phyloP scores from a whole-genome alignment of 2,888 invertebrate genomes.

The Agriopis leucophaearia region DNA sequence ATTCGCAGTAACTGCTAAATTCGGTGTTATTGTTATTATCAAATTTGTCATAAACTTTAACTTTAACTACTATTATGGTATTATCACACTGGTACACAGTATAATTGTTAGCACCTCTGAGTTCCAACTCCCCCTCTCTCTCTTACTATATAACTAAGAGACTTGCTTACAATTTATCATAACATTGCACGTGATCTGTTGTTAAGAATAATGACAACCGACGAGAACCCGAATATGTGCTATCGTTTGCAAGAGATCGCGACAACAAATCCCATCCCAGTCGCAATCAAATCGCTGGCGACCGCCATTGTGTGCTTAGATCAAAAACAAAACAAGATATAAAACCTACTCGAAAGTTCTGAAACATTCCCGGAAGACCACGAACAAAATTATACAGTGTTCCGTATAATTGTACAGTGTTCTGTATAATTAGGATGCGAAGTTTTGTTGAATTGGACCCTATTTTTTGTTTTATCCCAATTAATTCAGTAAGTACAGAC shows the following conservation, averaged over 20 bases:
- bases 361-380: conserved; percentile 17
- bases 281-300: neutral
- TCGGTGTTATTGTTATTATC: no score
- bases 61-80: no score
- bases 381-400: conserved; percentile 14
- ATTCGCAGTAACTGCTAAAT: no score
- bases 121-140: no score
- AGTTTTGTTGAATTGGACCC: conserved; percentile 12
- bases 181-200: no score
- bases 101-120: no score
- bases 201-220: neutral
- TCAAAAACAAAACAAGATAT: conserved; percentile 34
- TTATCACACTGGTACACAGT: no score
- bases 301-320: neutral
- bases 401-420: conserved; percentile 24
- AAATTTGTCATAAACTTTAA: no score
- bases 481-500: conserved; percentile 2
- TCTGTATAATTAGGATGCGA: conserved; percentile 19
- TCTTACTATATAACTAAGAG: no score
- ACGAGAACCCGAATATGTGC: no score
- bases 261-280: neutral
- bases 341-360: conserved; percentile 22
- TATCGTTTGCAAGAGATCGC: neutral
- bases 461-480: conserved; percentile 19
- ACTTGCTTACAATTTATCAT: no score